These are phyloP conservation scores for Ochlodes sylvanus DNA, from an alignment of 2,888 invertebrate genomes.

Conservation along the genomic window DNA sequence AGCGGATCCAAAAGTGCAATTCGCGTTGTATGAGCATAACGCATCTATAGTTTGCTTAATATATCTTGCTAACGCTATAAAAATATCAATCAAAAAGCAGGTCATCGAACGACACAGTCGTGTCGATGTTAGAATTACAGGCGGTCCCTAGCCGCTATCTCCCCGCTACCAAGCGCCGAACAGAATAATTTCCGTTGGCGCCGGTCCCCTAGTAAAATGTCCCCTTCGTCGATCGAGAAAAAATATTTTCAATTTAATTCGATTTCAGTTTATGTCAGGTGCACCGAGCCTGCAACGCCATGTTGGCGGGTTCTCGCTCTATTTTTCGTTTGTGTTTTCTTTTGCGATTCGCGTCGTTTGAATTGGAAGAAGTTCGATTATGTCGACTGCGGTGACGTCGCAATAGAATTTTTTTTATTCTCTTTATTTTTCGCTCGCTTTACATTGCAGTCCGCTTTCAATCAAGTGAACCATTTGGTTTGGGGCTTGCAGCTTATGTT, in stretches of 20 bases:
- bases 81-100: too few relatives aligned
- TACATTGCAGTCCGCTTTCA: slow-evolving; percentile 3
- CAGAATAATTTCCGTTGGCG: slow-evolving; percentile 46
- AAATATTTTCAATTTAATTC: slow-evolving; percentile 44
- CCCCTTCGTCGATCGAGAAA: slow-evolving; percentile 32
- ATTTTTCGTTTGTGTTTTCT: slow-evolving; percentile 12
- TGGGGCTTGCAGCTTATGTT: not conserved
- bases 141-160: slow-evolving; percentile 26
- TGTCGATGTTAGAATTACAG: slow-evolving; percentile 8
- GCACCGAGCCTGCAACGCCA: slow-evolving; percentile 4
- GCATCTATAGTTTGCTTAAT: too few relatives aligned
- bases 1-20: too few relatives aligned
- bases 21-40: too few relatives aligned
- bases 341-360: not conserved
- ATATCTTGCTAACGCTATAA: too few relatives aligned
- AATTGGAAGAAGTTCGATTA: slow-evolving; percentile 12
- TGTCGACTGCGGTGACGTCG: slow-evolving; percentile 12
- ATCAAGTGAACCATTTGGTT: not conserved
- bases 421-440: slow-evolving; percentile 1
- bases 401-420: not conserved
- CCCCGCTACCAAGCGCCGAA: slow-evolving; percentile 32
- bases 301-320: slow-evolving; percentile 9
- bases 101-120: slow-evolving; percentile 6
- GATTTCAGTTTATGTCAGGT: slow-evolving; percentile 32
- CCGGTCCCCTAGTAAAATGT: slow-evolving; percentile 36